Evolutionary conservation across 2,113 vertebrate species (phyloP).

Genomic region (Galeopterus variegatus): DNA sequence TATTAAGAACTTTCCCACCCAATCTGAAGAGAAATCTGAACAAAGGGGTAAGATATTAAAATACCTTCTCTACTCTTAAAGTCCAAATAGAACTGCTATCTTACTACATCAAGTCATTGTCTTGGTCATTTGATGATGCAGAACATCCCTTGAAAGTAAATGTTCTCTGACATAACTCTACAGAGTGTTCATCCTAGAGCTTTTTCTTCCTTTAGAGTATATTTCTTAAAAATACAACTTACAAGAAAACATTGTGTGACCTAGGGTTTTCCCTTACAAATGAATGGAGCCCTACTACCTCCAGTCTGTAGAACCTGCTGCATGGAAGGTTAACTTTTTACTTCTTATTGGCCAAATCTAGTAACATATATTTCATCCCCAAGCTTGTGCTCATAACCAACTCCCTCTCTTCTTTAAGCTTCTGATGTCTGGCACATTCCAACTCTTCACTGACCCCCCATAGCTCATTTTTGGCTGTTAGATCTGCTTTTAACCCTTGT

Average conservation of each 20-base stretch:
- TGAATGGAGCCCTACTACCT: not conserved
- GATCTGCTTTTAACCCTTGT: not conserved
- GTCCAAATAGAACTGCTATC: not conserved
- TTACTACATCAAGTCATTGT: not conserved
- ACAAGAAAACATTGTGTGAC: not conserved
- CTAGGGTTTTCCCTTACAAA: not conserved
- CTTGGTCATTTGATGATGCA: constrained; percentile 62
- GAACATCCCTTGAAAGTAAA: constrained; percentile 45
- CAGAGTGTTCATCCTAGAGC: not conserved
- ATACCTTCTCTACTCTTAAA: constrained; percentile 34
- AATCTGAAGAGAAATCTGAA: constrained; percentile 39
- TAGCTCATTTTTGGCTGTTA: not conserved
- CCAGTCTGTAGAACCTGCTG: not conserved
- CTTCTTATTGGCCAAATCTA: not conserved
- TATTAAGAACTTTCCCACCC: constrained; percentile 68
- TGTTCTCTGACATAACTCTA: constrained; percentile 48
- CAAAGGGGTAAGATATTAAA: constrained; percentile 61
- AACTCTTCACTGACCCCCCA: not conserved
- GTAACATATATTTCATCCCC: not conserved
- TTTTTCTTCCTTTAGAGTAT: constrained; percentile 19
- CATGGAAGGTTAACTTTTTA: not conserved
- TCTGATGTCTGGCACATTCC: not conserved
- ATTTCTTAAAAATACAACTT: constrained; percentile 69
- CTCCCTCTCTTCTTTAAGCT: not conserved
- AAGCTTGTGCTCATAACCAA: not conserved